Evolutionary conservation across 1,140 invertebrate species (phyloP), one percentile per base, ranked within the genome.

Genomic region (Tribolium madens): DNA sequence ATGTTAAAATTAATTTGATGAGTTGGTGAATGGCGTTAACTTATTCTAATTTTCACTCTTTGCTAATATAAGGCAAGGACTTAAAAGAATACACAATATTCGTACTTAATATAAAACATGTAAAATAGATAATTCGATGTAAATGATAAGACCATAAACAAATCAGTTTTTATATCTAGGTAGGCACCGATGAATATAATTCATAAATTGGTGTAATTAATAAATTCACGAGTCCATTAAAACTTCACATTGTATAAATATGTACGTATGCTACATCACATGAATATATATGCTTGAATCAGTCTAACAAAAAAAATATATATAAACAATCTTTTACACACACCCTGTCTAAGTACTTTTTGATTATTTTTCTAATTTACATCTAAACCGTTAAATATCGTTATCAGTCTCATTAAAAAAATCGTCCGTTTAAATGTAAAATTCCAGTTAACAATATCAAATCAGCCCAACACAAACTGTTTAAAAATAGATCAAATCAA

Each of bases 401-500:
- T 72, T 26, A 72, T 72, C 70, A 72, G 70, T 72, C 70, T 72
- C 70, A 72, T 72, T 72, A 72, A 72, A 72, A 48, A 72, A 72
- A 64, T 64, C 57, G 57, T 64, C 26, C 57, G 1, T 42, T 26
- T 64, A 31, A 64, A 64, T 12, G 31, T 64, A 64, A 42, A 64
- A 36, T 64, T 64, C 33, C 26, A 64, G 6, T 64, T 33, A 64
- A 64, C 21, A 64, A 64, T 64, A 64, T 64, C 57, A 64, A 64
- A 31, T 64, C n/a, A 64, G 26, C 26, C 33, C 21, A 64, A 64
- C 21, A 64, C 57, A 64, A 33, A 33, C 6, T 64, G 57, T 33
- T 33, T 33, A 21, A 21, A 21, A 4, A 21, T 4, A 21, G 4
- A 4, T 21, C 1, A 21, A 21, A 21, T 4, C 18, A 21, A 21